Percentiles rank a stretch among this genome's conserved stretches.
Evolutionary conservation across 2,888 invertebrate genomes (phyloP).

Genomic region (Protophormia terraenovae): DNA sequence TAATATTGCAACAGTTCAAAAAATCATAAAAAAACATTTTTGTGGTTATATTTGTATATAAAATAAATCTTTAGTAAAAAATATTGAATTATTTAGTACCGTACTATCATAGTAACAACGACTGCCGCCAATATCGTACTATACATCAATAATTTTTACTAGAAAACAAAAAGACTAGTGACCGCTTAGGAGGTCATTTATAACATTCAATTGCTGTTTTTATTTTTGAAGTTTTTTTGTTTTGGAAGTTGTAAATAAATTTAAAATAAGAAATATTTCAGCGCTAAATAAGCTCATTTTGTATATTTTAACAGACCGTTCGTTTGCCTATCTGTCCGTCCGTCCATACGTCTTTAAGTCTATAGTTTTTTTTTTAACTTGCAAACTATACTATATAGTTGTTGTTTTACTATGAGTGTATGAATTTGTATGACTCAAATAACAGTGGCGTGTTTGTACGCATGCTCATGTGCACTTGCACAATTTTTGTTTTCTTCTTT

Average conservation of each 20-base stretch:
- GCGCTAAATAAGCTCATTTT: not conserved
- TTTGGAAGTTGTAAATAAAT: conserved; percentile 28
- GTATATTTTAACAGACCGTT: not conserved
- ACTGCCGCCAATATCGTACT: not conserved
- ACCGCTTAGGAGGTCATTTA: conserved; percentile 51
- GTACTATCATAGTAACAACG: not conserved
- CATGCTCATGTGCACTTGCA: conserved; percentile 59
- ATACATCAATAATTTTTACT: not conserved
- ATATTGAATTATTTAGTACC: not conserved
- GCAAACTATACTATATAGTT: not conserved
- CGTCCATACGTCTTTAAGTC: not conserved
- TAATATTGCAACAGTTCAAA: conserved; percentile 5
- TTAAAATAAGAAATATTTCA: not conserved
- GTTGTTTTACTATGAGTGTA: not conserved
- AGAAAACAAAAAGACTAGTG: conserved; percentile 36
- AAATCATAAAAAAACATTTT: not conserved
- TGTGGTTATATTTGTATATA: not conserved
- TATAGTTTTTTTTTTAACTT: not conserved
- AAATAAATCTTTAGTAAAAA: not conserved
- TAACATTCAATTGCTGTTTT: not conserved
- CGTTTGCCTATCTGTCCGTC: not conserved
- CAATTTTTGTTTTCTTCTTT: conserved; percentile 51
- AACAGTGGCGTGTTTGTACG: not conserved
- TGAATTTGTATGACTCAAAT: conserved; percentile 32
- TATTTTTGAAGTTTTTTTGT: not conserved